Evolutionary conservation across 2,888 invertebrate species (phyloP).

Genomic region (Saturnia pavonia): DNA sequence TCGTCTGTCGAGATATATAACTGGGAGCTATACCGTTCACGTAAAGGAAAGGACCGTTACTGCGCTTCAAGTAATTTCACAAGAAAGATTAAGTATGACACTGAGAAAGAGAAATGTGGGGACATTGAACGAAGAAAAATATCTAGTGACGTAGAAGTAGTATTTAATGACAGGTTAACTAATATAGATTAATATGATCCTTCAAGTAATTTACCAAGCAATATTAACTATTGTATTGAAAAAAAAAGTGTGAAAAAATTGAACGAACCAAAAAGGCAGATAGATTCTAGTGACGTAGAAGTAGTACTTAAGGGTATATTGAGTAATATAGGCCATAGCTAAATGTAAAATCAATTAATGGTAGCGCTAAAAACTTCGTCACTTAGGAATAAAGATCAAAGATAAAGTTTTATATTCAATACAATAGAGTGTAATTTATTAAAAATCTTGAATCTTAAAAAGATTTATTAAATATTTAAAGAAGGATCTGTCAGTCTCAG

Average conservation of each 20-base stretch:
- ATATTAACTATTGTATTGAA: too few species aligned
- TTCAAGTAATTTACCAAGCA: too few species aligned
- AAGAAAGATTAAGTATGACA: neutral
- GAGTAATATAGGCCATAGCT: too few species aligned
- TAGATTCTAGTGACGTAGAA: neutral
- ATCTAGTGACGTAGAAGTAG: neutral
- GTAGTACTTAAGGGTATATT: too few species aligned
- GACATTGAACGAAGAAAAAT: neutral
- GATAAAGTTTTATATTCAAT: neutral
- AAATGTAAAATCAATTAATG: too few species aligned
- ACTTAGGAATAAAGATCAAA: neutral
- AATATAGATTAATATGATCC: too few species aligned
- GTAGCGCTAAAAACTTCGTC: too few species aligned
- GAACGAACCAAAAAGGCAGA: neutral
- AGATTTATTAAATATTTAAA: neutral
- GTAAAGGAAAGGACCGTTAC: neutral
- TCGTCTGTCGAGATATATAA: neutral
- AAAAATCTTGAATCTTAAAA: neutral
- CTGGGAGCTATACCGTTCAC: neutral
- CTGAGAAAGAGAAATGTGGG: neutral
- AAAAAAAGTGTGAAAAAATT: too few species aligned
- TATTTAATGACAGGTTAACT: too few species aligned
- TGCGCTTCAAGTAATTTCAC: neutral
- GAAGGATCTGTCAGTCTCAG: slow-evolving; percentile 9
- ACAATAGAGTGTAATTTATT: neutral